Percentiles rank a stretch among this genome's conserved stretches.
Evolutionary conservation across 2,797 vertebrate species (phyloP).

Genomic region (Cercopithecus mitis): DNA sequence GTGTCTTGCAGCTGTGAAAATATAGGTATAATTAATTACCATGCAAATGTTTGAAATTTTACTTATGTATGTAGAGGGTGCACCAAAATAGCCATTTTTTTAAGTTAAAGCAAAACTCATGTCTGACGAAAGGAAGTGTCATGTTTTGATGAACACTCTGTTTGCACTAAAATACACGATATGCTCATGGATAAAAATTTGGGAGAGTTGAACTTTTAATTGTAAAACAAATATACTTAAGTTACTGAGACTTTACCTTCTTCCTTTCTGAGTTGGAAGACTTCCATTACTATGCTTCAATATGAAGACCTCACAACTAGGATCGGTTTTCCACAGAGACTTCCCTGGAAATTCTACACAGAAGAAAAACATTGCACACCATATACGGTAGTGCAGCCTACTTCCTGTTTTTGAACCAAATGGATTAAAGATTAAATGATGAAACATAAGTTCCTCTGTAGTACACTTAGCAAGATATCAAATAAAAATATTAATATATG

Average conservation of each 20-base stretch:
- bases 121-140: not conserved
- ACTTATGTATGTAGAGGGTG: not conserved
- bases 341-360: conserved; percentile 52
- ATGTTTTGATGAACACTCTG: conserved; percentile 44
- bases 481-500: not conserved
- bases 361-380: conserved; percentile 40
- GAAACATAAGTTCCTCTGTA: not conserved
- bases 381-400: not conserved
- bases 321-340: conserved; percentile 56
- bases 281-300: conserved; percentile 54
- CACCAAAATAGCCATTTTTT: not conserved
- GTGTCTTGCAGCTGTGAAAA: conserved; percentile 83
- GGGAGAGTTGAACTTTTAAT: conserved; percentile 63
- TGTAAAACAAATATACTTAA: conserved; percentile 68
- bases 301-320: conserved; percentile 60
- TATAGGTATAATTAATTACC: conserved; percentile 72
- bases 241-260: conserved; percentile 49
- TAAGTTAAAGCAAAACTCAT: not conserved
- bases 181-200: conserved; percentile 41
- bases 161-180: conserved; percentile 50
- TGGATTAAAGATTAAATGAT: conserved; percentile 35
- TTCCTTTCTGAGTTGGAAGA: conserved; percentile 68
- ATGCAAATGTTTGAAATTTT: conserved; percentile 62
- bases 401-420: conserved; percentile 13
- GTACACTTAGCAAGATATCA: not conserved